Evolutionary conservation across 1,140 invertebrate genomes (phyloP).

Genomic region (Heliconius melpomene): DNA sequence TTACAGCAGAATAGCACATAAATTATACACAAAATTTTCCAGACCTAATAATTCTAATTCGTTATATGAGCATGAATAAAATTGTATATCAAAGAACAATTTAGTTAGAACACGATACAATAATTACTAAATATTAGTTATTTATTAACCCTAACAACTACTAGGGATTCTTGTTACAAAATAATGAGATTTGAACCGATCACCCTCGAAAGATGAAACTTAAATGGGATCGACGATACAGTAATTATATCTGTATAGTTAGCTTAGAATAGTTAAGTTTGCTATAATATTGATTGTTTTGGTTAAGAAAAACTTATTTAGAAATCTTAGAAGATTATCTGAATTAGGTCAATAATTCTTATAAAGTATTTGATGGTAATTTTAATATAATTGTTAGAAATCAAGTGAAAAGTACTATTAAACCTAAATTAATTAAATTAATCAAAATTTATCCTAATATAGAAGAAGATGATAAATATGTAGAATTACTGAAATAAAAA

Average conservation of each 20-base stretch:
- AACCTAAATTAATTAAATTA: too few relatives aligned
- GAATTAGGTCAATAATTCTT: too few relatives aligned
- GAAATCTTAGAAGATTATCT: too few relatives aligned
- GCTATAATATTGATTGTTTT: not conserved
- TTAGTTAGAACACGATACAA: not conserved
- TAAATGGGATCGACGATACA: not conserved
- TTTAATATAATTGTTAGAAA: too few relatives aligned
- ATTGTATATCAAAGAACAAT: not conserved
- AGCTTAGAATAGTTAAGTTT: not conserved
- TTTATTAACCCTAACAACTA: slow-evolving; percentile 21
- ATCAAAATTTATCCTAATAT: too few relatives aligned
- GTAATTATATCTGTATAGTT: not conserved
- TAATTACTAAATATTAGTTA: slow-evolving; percentile 7
- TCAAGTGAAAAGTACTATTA: too few relatives aligned
- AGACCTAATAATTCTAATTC: not conserved
- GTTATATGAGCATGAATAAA: not conserved
- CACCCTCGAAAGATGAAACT: slow-evolving; percentile 21
- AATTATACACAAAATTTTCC: too few relatives aligned
- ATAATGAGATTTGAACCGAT: slow-evolving; percentile 20
- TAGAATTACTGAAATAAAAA: too few relatives aligned
- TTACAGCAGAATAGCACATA: too few relatives aligned
- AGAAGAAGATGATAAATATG: too few relatives aligned
- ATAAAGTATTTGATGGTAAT: too few relatives aligned
- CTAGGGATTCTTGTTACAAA: slow-evolving; percentile 16
- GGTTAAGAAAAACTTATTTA: not conserved